These are phyloP conservation scores for Galeruca laticollis DNA, from an alignment of 2,888 invertebrate genomes.

Conservation along the genomic window DNA sequence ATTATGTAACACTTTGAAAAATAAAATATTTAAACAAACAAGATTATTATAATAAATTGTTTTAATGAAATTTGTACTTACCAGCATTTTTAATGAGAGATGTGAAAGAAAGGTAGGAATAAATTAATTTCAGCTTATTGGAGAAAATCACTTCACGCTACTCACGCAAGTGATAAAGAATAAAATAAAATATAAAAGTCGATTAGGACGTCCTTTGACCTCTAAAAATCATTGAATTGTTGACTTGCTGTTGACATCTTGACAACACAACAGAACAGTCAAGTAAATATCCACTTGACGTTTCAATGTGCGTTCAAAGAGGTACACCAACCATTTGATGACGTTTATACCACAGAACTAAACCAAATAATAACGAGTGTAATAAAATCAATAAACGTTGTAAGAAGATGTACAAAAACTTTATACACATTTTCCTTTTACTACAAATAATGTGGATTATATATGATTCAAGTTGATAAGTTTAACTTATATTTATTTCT, in stretches of 20 bases:
- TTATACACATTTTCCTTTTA: too few species aligned
- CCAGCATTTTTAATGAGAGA: conserved; percentile 2
- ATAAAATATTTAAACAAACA: background rate
- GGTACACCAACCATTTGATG: too few species aligned
- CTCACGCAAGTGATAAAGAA: conserved; percentile 29
- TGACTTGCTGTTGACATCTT: too few species aligned
- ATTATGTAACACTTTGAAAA: background rate
- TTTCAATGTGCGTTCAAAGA: background rate
- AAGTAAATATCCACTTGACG: conserved; percentile 16
- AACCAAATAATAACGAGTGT: too few species aligned
- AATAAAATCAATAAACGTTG: background rate
- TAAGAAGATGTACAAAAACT: background rate
- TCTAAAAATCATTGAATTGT: conserved; percentile 23
- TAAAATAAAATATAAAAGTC: conserved; percentile 38
- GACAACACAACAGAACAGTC: too few species aligned
- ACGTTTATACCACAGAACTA: background rate
- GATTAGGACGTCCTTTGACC: conserved; percentile 50
- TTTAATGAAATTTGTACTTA: conserved; percentile 24
- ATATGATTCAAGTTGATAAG: too few species aligned
- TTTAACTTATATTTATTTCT: too few species aligned
- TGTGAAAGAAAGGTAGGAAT: background rate
- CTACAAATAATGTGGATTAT: too few species aligned
- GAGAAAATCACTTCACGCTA: conserved; percentile 31
- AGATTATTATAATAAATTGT: background rate
- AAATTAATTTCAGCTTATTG: conserved; percentile 7